Base-by-base conservation (phyloP, 2,113 vertebrate genomes). In the Asarcornis scutulata region DNA sequence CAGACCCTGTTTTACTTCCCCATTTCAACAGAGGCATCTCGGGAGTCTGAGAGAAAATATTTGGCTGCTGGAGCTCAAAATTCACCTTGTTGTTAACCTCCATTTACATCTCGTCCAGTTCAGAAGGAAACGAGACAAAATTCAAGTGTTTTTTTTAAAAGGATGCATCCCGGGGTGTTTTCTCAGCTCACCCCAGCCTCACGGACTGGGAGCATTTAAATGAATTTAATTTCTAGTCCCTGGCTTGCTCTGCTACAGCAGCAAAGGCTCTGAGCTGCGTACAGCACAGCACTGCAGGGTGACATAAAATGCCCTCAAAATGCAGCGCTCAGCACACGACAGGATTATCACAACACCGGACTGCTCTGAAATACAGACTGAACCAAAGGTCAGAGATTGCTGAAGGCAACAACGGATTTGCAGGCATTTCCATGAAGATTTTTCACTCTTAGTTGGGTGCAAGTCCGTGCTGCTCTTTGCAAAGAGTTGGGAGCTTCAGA, bases 1-100 rank as follows among this genome's bases (percentile, higher is more conserved):
- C 8, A 46, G 59, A 3, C 13, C 38, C 38, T 13, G 0, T 1
- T 0, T n/a, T 10, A 31, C 26, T 4, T 62, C 23, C 17, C 18
- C 14, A 15, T 48, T 62, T 59, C 17, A 13, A 36, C 26, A 46
- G 27, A 29, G 29, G 9, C 29, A 26, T 76, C 26, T 76, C 25
- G n/a, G 32, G 25, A 34, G 23, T 16, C 56, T 76, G 73, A n/a
- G 32, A 46, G 13, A 60, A 34, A 29, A 7, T 12, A 2, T 60
- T n/a, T 48, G 23, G n/a, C 23, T 60, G 34, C 17, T 21, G 53
- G 31, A 42, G 17, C 32, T 46, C 23, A n/a, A n/a, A 46, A 34
- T 60, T 36, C 74, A 22, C 42, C 25, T 60, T 32, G 25, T 60
- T 56, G n/a, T 21, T 46, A 34, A 29, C 27, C 20, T 15, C 21